A percentile compares a stretch with the other conserved stretches of the same genome.
Evolutionary conservation across 2,797 vertebrate genomes (phyloP).

Genomic region (Balearica regulorum): DNA sequence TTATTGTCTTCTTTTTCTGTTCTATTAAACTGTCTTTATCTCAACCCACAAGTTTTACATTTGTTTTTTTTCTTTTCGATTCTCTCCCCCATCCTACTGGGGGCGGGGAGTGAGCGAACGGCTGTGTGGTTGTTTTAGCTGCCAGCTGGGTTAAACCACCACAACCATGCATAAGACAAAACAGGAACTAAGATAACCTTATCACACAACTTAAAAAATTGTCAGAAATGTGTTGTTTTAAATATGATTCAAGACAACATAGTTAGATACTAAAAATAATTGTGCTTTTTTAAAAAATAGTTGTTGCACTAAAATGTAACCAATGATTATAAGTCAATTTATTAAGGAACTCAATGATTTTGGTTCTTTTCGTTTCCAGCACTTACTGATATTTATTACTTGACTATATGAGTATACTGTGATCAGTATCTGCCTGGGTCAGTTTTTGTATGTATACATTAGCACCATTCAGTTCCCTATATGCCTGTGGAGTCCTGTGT

Average conservation of each 20-base stretch:
- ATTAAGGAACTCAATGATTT: neutral
- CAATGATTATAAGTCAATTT: neutral
- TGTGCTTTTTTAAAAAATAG: neutral
- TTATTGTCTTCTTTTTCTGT: no score
- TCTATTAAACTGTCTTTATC: no score
- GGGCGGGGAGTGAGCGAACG: no score
- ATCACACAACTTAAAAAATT: neutral
- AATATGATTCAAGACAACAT: neutral
- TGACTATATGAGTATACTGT: neutral
- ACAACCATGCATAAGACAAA: neutral
- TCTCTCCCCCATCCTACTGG: no score
- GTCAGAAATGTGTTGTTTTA: neutral
- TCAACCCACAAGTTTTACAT: no score
- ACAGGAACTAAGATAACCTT: neutral
- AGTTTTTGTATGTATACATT: neutral
- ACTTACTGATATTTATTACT: neutral
- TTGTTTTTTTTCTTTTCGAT: no score
- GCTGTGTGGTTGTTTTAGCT: no score
- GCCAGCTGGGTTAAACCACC: no score
- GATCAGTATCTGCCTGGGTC: neutral
- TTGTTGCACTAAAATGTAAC: neutral
- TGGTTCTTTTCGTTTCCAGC: neutral
- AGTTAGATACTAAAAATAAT: neutral
- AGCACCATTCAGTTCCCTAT: neutral
- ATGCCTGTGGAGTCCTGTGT: neutral